Evolutionary conservation across 2,797 vertebrate species (phyloP), one percentile per base, ranked within the genome.

Genomic region (Ceryle rudis): DNA sequence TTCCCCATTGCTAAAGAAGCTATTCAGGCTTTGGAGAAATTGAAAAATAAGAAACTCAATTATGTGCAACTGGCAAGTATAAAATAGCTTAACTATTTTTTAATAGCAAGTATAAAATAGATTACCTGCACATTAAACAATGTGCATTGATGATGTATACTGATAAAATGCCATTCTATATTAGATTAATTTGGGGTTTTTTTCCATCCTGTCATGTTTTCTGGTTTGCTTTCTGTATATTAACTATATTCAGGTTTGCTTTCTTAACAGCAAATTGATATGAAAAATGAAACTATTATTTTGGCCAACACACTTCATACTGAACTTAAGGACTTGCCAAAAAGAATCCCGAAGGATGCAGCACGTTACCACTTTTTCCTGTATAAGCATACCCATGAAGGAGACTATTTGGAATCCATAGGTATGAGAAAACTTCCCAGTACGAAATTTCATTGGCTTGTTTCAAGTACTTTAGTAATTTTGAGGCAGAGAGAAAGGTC

Each of bases 341-440:
- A 98, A 97, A 98, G 99, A 97, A 98, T 99, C 98, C 99, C 99
- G 29, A 99, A 99, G 97, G 99, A 99, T 35, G 97, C 98, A 31
- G 98, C 99, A 0, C 99, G 99, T 26, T 99, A 99, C 96, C 99
- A 99, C 98, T 99, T 99, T 97, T 99, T 99, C 98, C 98, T 99
- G 75, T 99, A 99, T 97, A 99, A 99, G 91, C 99, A 99, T 96
- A 98, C 98, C 62, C 99, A 99, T 22, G 99, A 99, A 98, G 99
- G 99, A 80, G 99, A 99, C 98, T 99, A 99, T 96, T 97, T 99
- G 96, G 99, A 99, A 97, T 99, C 99, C 71, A 98, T 99, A 98
- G 99, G 99, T 99, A 98, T 65, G 91, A 64, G 55, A 74, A 52
- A 35, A 60, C 44, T 81, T 74, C 42, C 55, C 19, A 70, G 3